phyloP scores from a whole-genome alignment of 1,140 invertebrate genomes.

The Calephelis virginiensis region DNA sequence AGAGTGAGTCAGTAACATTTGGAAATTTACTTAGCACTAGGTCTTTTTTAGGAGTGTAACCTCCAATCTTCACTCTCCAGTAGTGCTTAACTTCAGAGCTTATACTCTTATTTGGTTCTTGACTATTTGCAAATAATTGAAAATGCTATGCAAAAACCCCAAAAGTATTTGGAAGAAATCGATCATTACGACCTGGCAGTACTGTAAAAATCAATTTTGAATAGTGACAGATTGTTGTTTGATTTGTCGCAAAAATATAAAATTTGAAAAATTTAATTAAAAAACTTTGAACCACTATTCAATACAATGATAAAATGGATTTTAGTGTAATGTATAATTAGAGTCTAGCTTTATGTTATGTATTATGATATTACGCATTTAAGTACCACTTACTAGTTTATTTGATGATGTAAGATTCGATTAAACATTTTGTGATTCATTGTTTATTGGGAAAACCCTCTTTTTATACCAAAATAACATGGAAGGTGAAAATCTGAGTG shows the following conservation, averaged over 20 bases:
- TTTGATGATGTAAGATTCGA: conserved; percentile 72
- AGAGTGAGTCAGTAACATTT: too few species aligned
- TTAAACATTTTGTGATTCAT: conserved; percentile 43
- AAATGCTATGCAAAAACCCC: too few species aligned
- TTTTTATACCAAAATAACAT: conserved; percentile 39
- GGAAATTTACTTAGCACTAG: too few species aligned
- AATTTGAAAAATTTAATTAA: conserved; percentile 7
- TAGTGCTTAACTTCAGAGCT: too few species aligned
- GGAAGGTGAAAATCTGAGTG: conserved; percentile 55
- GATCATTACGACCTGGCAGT: background rate
- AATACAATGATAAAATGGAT: conserved; percentile 3
- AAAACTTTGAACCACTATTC: conserved; percentile 15
- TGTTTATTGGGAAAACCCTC: conserved; percentile 28
- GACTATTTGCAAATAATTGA: too few species aligned
- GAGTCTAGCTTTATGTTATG: background rate
- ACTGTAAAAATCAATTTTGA: conserved; percentile 71
- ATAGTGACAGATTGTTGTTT: conserved; percentile 54
- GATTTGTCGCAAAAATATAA: conserved; percentile 16
- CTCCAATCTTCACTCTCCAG: too few species aligned
- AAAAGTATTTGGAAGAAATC: too few species aligned
- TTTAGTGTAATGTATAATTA: background rate
- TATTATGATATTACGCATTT: conserved; percentile 9
- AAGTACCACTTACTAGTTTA: conserved; percentile 42
- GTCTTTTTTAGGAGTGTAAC: too few species aligned
- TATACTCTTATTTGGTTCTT: too few species aligned